Conservation (phyloP, 2,113 vertebrate species). For the Sturnira hondurensis region DNA sequence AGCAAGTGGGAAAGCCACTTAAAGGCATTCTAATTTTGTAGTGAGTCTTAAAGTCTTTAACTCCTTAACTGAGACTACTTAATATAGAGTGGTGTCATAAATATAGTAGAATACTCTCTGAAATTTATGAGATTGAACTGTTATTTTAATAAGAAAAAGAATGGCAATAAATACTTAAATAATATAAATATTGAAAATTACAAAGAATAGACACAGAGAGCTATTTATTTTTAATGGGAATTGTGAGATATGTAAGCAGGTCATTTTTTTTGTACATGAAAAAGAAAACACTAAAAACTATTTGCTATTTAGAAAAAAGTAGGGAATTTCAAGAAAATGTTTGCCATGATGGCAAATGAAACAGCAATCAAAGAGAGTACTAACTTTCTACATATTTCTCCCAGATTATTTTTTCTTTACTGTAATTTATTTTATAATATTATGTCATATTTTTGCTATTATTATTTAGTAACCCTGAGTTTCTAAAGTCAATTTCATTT, state of each 20-base stretch:
- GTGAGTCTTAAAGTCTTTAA: conserved; percentile 14
- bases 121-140: background rate
- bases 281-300: background rate
- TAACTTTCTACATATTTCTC: background rate
- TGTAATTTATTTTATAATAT: background rate
- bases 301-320: background rate
- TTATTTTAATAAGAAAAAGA: background rate
- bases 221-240: background rate
- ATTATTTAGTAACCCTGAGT: background rate
- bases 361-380: background rate
- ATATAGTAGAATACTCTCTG: background rate
- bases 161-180: background rate
- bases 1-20: conserved; percentile 53
- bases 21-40: conserved; percentile 51
- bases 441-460: background rate
- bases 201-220: background rate
- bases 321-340: background rate
- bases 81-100: background rate
- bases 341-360: background rate
- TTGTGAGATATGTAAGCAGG: background rate
- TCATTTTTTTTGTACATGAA: background rate
- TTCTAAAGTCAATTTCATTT: background rate
- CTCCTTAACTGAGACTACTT: conserved; percentile 36
- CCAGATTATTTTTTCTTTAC: background rate
- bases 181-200: background rate